Conservation (phyloP, 1,140 invertebrate species). For the Drosophila fuyamai region DNA sequence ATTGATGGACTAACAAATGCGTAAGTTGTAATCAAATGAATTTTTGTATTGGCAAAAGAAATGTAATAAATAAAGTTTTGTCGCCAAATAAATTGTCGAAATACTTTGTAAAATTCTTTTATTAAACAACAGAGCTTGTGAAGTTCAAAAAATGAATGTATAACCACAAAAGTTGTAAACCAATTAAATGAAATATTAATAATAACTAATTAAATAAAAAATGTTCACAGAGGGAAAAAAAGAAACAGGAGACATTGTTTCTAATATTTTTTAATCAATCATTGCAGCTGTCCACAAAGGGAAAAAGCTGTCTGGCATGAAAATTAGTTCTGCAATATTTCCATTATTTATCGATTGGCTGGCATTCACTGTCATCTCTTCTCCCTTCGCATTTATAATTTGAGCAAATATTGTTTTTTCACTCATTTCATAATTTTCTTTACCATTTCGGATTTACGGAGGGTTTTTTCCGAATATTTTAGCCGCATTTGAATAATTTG, state of each 20-base stretch:
- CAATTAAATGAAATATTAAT: neutral
- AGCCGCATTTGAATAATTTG: slow-evolving; percentile 65
- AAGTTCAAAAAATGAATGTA: neutral
- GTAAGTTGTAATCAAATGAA: slow-evolving; percentile 43
- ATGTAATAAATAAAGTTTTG: neutral
- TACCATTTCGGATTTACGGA: slow-evolving; percentile 35
- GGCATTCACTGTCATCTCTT: neutral
- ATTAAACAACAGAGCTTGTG: neutral
- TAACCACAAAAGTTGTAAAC: neutral
- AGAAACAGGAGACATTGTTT: neutral
- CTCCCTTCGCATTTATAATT: slow-evolving; percentile 9
- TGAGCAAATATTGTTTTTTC: slow-evolving; percentile 41
- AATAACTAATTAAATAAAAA: slow-evolving; percentile 7
- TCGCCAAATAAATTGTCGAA: neutral
- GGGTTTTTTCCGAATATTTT: slow-evolving; percentile 55
- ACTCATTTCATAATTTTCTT: slow-evolving; percentile 41
- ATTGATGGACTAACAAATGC: slow-evolving; percentile 11
- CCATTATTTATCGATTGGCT: slow-evolving; percentile 23
- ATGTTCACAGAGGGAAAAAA: neutral
- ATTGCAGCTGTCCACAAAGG: neutral
- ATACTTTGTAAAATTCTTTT: neutral
- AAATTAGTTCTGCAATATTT: slow-evolving; percentile 18
- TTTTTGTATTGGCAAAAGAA: neutral
- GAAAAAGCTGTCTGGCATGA: slow-evolving; percentile 3
- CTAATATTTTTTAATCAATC: slow-evolving; percentile 11